phyloP scores from a whole-genome alignment of 2,797 vertebrate species.

The Malacoctenus gilli region DNA sequence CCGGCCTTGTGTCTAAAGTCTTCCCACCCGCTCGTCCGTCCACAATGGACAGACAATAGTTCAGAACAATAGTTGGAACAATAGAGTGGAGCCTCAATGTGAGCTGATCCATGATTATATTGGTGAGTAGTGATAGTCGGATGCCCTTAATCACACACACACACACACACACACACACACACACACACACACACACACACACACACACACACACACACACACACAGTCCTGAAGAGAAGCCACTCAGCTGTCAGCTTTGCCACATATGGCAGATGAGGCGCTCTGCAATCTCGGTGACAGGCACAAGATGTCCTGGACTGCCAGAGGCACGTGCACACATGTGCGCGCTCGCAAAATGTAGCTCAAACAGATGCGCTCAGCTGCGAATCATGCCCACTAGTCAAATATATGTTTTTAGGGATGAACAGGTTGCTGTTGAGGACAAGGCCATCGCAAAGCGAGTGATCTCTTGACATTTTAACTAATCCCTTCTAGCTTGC shows the following conservation, averaged over 20 bases:
- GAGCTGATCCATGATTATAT: slow-evolving; percentile 43
- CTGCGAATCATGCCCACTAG: slow-evolving; percentile 88
- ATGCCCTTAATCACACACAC: slow-evolving; percentile 12
- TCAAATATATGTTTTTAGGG: slow-evolving; percentile 91
- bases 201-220: slow-evolving; percentile 3
- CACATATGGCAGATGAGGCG: slow-evolving; percentile 70
- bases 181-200: slow-evolving; percentile 1
- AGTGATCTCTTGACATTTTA: slow-evolving; percentile 95
- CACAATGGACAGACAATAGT: too few relatives aligned
- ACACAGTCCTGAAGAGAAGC: slow-evolving; percentile 53
- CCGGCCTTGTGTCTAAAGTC: too few relatives aligned
- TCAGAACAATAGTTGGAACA: too few relatives aligned
- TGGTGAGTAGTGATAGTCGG: slow-evolving; percentile 23
- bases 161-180: slow-evolving; percentile 1
- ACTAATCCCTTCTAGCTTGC: slow-evolving; percentile 91
- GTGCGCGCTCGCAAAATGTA: slow-evolving; percentile 60
- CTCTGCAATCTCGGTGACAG: slow-evolving; percentile 89
- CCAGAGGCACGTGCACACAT: slow-evolving; percentile 80
- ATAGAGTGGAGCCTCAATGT: slow-evolving; percentile 22
- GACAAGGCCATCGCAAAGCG: slow-evolving; percentile 66
- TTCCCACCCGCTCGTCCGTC: too few relatives aligned
- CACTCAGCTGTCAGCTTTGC: slow-evolving; percentile 72
- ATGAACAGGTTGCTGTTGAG: slow-evolving; percentile 90
- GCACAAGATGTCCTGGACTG: slow-evolving; percentile 89
- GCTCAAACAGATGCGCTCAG: slow-evolving; percentile 69